These are phyloP conservation scores for human (Homo sapiens) DNA, from an alignment of 2,113 vertebrate genomes.

Conservation along the genomic window GRCh38 chr9:125917001-125917500, in stretches of 20 bases:
- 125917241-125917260: background rate
- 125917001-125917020: background rate
- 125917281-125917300: too few relatives aligned
- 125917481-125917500: background rate
- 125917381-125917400: background rate
- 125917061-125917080: constrained; percentile 1
- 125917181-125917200: background rate
- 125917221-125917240: background rate
- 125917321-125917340: background rate
- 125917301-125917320: background rate
- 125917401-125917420: background rate
- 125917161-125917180: background rate
- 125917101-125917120: constrained; percentile 39
- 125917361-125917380: background rate
- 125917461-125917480: background rate
- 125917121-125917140: background rate
- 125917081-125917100: background rate
- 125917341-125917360: background rate
- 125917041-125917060: background rate
- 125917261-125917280: background rate
- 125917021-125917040: background rate
- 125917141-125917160: background rate
- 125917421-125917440: background rate
- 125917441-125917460: background rate
- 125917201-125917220: background rate